Base-by-base conservation (phyloP, 2,113 vertebrate genomes). In the Ophiodon elongatus region DNA sequence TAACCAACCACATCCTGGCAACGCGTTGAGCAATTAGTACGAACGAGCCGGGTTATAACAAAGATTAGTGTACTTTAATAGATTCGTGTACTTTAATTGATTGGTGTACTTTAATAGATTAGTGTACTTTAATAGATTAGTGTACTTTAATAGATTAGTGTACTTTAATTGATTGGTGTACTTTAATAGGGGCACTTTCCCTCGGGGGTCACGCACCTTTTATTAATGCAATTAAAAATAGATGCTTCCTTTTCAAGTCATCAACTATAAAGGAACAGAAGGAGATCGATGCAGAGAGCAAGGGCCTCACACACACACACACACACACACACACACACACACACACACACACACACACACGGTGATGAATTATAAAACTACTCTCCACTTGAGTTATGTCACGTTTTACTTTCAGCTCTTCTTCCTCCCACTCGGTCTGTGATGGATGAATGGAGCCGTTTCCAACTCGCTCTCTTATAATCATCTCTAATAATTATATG, bases 361-460 rank as follows among this genome's bases (percentile, higher is more conserved):
- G 72, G 56, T 71, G 47, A 76, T 83, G 39, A 80, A 85, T 85
- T 81, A 85, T 85, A 84, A 85, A 87, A 70, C 25, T 63, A 73
- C 43, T 35, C 69, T 76, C 73, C 41, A 79, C 75, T 79, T 80
- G 83, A 54, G 70, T 79, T 71, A 65, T 74, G 71, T 80, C 77
- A 79, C 63, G 81, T 59, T 69, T 80, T 23, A 62, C 79, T 59
- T 80, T 70, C 64, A 79, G 68, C 54, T 25, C 45, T 37, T 41
- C 62, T 85, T 27, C 59, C 67, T 80, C 83, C 73, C 54, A 75
- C 88, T 52, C 80, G 41, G 50, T 74, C 79, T 52, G 31, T 76
- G 35, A 70, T 8, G 41, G 76, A 60, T 76, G 68, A 75, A 45
- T 35, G n/a, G 47, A 81, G 54, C 27, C 73, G 57, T 45, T 71